Conservation (phyloP, 1,140 invertebrate genomes). For the Acromyrmex charruanus region DNA sequence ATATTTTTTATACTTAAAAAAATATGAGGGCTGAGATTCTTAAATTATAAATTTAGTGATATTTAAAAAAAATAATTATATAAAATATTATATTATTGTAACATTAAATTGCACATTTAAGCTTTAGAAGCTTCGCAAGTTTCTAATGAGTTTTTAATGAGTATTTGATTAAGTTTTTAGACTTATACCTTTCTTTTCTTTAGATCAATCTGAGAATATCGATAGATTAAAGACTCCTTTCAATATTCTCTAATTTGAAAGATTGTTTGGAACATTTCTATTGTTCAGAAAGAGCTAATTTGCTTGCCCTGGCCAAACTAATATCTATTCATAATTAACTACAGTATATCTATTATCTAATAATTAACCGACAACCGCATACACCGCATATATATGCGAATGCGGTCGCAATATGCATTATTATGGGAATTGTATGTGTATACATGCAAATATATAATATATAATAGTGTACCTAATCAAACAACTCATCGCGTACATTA, state of each 20-base stretch:
- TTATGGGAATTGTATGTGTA: conserved; percentile 13
- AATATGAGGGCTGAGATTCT: not conserved
- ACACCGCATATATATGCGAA: conserved; percentile 37
- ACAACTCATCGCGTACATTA: not conserved
- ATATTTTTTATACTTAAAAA: not conserved
- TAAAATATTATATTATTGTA: too few relatives aligned
- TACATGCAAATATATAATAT: not conserved
- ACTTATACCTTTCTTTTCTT: not conserved
- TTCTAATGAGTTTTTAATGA: not conserved
- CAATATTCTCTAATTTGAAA: not conserved
- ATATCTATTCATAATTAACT: conserved; percentile 55
- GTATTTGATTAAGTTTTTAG: not conserved
- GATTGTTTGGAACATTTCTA: not conserved
- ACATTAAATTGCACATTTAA: not conserved
- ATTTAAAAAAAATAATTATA: not conserved
- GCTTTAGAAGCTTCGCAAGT: not conserved
- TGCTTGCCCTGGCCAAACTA: conserved; percentile 18
- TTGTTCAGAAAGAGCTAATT: not conserved
- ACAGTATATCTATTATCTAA: conserved; percentile 49
- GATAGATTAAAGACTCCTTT: not conserved
- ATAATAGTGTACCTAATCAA: not conserved
- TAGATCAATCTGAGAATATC: not conserved
- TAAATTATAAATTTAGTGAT: not conserved
- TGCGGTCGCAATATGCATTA: conserved; percentile 49
- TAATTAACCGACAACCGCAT: conserved; percentile 46